Evolutionary conservation across 2,797 vertebrate genomes (phyloP).

Genomic region (Pseudotriccus pelzelni): DNA sequence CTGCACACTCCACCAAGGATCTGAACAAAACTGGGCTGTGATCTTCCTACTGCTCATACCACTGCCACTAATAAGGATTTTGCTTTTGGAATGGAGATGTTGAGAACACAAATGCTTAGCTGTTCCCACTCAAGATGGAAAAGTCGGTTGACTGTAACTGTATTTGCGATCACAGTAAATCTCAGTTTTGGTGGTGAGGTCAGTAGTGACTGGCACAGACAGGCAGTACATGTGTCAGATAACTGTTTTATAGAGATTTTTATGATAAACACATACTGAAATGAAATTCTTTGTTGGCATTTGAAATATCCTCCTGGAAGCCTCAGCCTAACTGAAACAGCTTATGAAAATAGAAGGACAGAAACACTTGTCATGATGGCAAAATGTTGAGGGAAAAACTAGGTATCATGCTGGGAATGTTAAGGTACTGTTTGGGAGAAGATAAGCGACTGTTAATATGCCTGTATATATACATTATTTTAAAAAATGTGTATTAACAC

Average conservation of each 20-base stretch:
- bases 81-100: not conserved
- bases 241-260: slow-evolving; percentile 40
- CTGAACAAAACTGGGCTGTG: not conserved
- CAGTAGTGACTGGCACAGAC: not conserved
- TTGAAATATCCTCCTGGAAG: slow-evolving; percentile 24
- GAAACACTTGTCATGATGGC: not conserved
- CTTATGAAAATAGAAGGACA: not conserved
- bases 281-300: not conserved
- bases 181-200: not conserved
- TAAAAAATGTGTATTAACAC: not conserved
- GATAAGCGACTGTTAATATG: not conserved
- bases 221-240: slow-evolving; percentile 11
- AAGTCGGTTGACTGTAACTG: not conserved
- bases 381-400: not conserved
- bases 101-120: not conserved
- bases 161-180: slow-evolving; percentile 8
- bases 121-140: slow-evolving; percentile 32
- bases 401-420: not conserved
- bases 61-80: not conserved
- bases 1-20: not conserved
- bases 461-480: not conserved
- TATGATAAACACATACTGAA: slow-evolving; percentile 8
- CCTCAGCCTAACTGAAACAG: not conserved
- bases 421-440: not conserved
- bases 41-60: not conserved